Evolutionary conservation across 2,888 invertebrate genomes (phyloP).

Genomic region (Agrilus mali): DNA sequence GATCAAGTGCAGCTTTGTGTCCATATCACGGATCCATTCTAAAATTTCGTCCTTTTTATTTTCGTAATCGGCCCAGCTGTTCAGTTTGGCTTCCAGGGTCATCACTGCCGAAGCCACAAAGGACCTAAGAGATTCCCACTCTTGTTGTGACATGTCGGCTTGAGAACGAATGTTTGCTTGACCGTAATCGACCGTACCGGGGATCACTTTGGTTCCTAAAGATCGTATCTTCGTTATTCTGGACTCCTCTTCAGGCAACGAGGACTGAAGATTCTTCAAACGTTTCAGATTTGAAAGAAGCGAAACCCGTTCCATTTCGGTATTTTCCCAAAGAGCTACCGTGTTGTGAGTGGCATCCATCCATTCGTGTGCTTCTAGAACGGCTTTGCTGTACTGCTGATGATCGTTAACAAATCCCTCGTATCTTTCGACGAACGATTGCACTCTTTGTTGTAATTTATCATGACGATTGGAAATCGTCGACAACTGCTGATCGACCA

Average conservation of each 20-base stretch:
- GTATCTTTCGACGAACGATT: conserved; percentile 69
- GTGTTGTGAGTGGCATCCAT: conserved; percentile 73
- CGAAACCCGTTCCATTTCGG: conserved; percentile 70
- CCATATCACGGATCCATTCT: conserved; percentile 78
- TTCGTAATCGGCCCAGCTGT: conserved; percentile 89
- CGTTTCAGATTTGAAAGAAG: conserved; percentile 79
- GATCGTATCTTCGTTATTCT: conserved; percentile 67
- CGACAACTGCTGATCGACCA: conserved; percentile 57
- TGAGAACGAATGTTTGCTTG: conserved; percentile 77
- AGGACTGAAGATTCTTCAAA: conserved; percentile 54
- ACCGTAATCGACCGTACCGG: conserved; percentile 71
- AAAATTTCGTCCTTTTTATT: conserved; percentile 72
- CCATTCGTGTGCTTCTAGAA: conserved; percentile 79
- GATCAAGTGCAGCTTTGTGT: conserved; percentile 75
- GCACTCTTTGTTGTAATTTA: conserved; percentile 54
- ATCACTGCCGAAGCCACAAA: conserved; percentile 67
- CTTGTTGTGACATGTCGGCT: conserved; percentile 77
- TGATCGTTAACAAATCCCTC: conserved; percentile 82
- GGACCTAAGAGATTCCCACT: conserved; percentile 75
- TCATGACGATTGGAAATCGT: conserved; percentile 61
- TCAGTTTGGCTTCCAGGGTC: conserved; percentile 66
- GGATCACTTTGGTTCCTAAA: conserved; percentile 81
- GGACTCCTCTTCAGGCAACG: conserved; percentile 74
- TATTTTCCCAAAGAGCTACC: conserved; percentile 71
- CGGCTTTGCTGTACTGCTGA: conserved; percentile 76